phyloP scores from a whole-genome alignment of 23 tunicate species.

The Ciona savignyi region DNA sequence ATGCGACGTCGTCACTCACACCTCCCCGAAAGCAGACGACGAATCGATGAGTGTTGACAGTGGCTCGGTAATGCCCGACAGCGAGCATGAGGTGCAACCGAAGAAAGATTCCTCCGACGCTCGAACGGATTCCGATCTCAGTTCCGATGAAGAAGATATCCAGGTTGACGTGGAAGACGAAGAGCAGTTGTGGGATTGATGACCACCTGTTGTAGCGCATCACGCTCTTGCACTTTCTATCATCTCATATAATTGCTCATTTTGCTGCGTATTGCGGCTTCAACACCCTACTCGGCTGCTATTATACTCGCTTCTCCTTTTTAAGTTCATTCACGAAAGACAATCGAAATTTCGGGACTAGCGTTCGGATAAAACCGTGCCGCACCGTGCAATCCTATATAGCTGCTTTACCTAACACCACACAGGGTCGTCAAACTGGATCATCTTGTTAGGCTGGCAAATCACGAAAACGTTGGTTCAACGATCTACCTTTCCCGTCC shows the following conservation, averaged over 20 bases:
- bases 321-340: neutral
- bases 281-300: neutral
- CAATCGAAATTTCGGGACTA: neutral
- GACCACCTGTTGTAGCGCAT: neutral
- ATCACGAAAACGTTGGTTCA: too few species aligned
- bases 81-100: constrained; percentile 7
- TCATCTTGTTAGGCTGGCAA: too few species aligned
- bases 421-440: too few species aligned
- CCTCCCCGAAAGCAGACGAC: constrained; percentile 8
- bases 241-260: too few species aligned
- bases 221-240: too few species aligned
- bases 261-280: neutral
- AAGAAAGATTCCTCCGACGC: neutral
- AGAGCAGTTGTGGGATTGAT: constrained; percentile 82
- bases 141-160: constrained; percentile 50
- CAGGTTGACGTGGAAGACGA: constrained; percentile 79
- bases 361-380: neutral
- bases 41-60: constrained; percentile 23
- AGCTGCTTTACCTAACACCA: neutral
- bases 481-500: too few species aligned
- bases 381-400: neutral
- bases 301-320: neutral
- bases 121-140: neutral
- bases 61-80: constrained; percentile 24
- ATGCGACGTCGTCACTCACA: constrained; percentile 6